phyloP scores from a whole-genome alignment of 2,888 invertebrate genomes.

The Drosophila neutralis region DNA sequence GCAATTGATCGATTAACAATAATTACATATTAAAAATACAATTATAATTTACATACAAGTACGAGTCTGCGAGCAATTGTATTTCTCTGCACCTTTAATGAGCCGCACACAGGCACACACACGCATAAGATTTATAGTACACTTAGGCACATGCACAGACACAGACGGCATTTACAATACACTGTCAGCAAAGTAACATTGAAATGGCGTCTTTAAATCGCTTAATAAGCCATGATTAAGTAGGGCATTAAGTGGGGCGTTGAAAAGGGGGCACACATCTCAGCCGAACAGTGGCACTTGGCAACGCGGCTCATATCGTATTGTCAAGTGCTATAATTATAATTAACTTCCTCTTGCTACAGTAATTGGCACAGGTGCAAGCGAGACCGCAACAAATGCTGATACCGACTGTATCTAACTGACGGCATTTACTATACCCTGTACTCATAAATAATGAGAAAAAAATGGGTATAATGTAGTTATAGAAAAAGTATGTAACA shows the following conservation, averaged over 20 bases:
- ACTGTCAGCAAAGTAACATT: conserved; percentile 52
- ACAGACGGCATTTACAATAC: conserved; percentile 19
- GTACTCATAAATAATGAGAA: neutral
- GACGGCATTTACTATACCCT: conserved; percentile 10
- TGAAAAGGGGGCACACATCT: conserved; percentile 1
- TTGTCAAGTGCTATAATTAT: conserved; percentile 36
- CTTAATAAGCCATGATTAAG: conserved; percentile 63
- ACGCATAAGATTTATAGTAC: conserved; percentile 5
- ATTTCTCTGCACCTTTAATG: conserved; percentile 46
- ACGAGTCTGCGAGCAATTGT: conserved; percentile 9
- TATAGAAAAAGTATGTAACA: neutral
- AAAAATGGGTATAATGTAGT: neutral
- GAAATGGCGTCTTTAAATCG: conserved; percentile 67
- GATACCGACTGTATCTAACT: conserved; percentile 45
- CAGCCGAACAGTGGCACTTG: neutral
- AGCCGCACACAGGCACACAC: conserved; percentile 33
- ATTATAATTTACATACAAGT: conserved; percentile 65
- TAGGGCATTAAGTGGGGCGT: conserved; percentile 48
- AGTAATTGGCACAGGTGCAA: conserved; percentile 39
- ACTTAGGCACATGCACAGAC: conserved; percentile 21
- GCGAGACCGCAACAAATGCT: conserved; percentile 30
- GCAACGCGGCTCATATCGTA: conserved; percentile 45
- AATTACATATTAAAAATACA: conserved; percentile 46
- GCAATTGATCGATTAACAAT: conserved; percentile 47
- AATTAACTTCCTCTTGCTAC: conserved; percentile 35